Evolutionary conservation across 2,797 vertebrate species (phyloP), one percentile per base, ranked within the genome.

Genomic region (Hirundo rustica): DNA sequence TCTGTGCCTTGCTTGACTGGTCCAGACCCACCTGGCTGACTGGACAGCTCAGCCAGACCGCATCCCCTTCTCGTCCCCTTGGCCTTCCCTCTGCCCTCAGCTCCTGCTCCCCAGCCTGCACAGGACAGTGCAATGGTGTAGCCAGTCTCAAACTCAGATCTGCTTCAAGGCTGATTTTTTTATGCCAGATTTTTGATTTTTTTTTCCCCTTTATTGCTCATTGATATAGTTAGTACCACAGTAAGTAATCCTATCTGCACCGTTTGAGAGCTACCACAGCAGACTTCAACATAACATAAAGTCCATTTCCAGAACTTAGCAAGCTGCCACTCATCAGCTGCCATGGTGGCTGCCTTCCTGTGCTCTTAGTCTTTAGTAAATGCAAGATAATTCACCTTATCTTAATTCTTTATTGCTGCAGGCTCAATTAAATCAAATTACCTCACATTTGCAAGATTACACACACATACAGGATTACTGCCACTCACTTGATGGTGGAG

Each of bases 341-440:
- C 67, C 10, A 4, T 58, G 15, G 67, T 92, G 76, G 64, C 36
- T 75, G 51, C 51, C 55, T 91, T 79, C 51, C 44, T 72, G 44
- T n/a, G 29, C 44, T 86, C 85, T 88, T 81, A 66, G 54, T 66
- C 74, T 91, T 48, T 48, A 80, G 44, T 44, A 89, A 89, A 89
- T 92, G 53, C 48, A 91, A 95, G 86, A 87, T 89, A 93, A 94
- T 91, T 94, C 84, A 79, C 22, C 17, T 95, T 92, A 78, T 92
- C 3, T 81, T 88, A 79, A 83, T 75, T 87, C 81, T 91, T 92
- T 77, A 94, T 88, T 93, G 61, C 72, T 61, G 32, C 45, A 65
- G 91, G 72, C 81, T 92, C 94, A 91, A 83, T 93, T 94, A 94
- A 95, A 96, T 89, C 91, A 53, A 92, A 88, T 93, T 96, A 94